Evolutionary conservation across 2,113 vertebrate genomes (phyloP).

Genomic region (Protobothrops mucrosquamatus): DNA sequence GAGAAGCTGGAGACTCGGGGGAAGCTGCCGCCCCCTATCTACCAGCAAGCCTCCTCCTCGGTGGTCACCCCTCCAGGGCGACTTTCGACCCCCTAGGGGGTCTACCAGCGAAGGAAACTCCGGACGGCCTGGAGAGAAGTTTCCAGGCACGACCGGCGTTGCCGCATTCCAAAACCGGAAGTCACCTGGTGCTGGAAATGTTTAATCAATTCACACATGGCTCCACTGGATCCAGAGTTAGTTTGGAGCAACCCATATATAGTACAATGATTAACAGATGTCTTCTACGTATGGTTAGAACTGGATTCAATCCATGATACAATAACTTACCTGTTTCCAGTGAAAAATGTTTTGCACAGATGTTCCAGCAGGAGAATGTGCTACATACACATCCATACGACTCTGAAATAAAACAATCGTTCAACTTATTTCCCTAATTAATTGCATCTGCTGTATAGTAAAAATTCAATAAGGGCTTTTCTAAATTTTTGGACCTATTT

Average conservation of each 20-base stretch:
- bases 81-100: too few species aligned
- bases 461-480: background rate
- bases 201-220: background rate
- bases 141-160: too few species aligned
- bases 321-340: constrained; percentile 82
- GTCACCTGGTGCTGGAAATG: background rate
- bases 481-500: background rate
- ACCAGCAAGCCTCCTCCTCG: too few species aligned
- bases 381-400: constrained; percentile 78
- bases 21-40: too few species aligned
- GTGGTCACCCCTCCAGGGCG: too few species aligned
- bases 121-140: too few species aligned
- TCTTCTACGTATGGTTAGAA: background rate
- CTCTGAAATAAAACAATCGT: constrained; percentile 69
- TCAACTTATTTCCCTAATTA: background rate
- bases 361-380: constrained; percentile 83
- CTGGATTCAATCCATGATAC: background rate
- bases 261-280: background rate
- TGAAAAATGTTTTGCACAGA: constrained; percentile 86
- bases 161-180: too few species aligned
- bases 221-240: background rate
- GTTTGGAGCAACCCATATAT: background rate
- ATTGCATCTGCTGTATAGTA: background rate
- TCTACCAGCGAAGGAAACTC: too few species aligned
- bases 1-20: too few species aligned